phyloP scores from a whole-genome alignment of 2,888 invertebrate species.

The Dolichomitus sp. region DNA sequence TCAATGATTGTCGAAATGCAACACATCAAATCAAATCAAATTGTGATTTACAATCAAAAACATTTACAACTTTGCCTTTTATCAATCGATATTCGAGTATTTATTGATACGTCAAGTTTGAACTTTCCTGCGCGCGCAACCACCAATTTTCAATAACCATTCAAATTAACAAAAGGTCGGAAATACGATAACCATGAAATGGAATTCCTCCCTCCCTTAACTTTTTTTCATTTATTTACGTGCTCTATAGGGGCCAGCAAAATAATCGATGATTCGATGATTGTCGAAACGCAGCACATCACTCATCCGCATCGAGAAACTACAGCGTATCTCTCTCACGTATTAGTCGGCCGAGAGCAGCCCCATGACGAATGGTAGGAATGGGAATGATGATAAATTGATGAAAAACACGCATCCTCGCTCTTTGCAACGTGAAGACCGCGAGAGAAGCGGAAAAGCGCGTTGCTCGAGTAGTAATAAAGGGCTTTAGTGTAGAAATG shows the following conservation, averaged over 20 bases:
- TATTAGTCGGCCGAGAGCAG: conserved; percentile 7
- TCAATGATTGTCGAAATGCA: conserved; percentile 15
- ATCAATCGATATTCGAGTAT: background rate
- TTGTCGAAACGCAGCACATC: conserved; percentile 17
- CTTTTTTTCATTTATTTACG: background rate
- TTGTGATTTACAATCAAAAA: too few species aligned
- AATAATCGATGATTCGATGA: conserved; percentile 18
- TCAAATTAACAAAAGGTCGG: too few species aligned
- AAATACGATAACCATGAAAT: too few species aligned
- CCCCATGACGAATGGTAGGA: conserved; percentile 33
- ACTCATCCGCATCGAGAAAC: conserved; percentile 10
- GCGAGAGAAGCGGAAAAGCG: conserved; percentile 16
- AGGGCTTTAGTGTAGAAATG: conserved; percentile 23
- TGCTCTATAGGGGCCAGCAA: background rate
- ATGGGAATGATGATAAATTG: conserved; percentile 54
- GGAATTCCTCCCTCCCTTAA: background rate
- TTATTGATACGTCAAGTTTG: background rate
- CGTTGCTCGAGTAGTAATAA: conserved; percentile 24
- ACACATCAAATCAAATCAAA: background rate
- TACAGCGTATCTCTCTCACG: background rate
- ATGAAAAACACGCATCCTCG: conserved; percentile 23
- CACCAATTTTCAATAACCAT: background rate
- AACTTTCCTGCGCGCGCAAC: conserved; percentile 25
- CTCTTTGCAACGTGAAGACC: background rate
- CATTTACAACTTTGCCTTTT: background rate